Conservation (phyloP, 1,140 invertebrate genomes). For the Philopotamus ludificatus region DNA sequence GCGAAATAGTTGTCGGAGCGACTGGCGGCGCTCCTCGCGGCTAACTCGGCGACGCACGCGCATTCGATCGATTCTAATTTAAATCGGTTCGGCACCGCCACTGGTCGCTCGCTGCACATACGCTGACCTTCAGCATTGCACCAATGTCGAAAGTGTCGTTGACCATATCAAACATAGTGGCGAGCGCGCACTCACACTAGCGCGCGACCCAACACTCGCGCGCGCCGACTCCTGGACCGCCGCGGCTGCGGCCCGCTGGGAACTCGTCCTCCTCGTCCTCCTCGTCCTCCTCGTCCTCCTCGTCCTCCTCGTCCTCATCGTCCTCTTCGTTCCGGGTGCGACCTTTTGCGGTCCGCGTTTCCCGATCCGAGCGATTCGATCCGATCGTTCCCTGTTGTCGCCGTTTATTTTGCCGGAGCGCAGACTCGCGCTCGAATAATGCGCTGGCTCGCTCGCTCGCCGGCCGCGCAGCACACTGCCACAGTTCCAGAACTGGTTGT, state of each 20-base stretch:
- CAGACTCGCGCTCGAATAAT: too few species aligned
- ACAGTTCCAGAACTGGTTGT: conserved; percentile 20
- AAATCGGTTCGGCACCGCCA: conserved; percentile 3
- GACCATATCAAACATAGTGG: conserved; percentile 26
- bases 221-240: conserved; percentile 40
- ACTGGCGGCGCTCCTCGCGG: too few species aligned
- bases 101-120: conserved; percentile 23
- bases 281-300: neutral
- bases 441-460: neutral
- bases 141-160: conserved; percentile 38
- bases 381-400: neutral
- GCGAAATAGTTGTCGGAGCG: too few species aligned
- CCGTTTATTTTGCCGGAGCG: too few species aligned
- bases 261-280: neutral
- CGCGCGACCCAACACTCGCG: conserved; percentile 48
- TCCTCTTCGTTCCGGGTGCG: neutral
- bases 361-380: too few species aligned
- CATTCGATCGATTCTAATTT: neutral
- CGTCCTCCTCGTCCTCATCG: neutral
- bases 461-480: conserved; percentile 14
- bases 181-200: conserved; percentile 19
- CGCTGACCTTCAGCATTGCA: conserved; percentile 41
- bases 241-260: neutral
- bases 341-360: neutral
- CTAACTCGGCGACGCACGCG: neutral